A percentile compares a stretch with the other conserved stretches of the same genome.
Conservation (phyloP, 1,140 invertebrate species). For the Drosophila quadrilineata region DNA sequence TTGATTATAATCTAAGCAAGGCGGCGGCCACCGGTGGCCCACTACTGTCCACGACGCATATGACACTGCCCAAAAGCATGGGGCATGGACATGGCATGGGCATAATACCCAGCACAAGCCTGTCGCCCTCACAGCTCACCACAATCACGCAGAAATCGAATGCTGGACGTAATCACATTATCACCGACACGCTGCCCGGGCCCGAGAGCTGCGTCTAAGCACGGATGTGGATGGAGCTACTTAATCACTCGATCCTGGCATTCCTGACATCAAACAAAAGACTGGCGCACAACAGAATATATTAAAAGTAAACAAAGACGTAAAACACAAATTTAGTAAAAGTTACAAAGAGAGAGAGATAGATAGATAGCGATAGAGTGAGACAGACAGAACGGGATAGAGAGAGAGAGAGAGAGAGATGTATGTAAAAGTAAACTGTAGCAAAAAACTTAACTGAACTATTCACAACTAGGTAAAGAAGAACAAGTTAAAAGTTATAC, state of each 20-base stretch:
- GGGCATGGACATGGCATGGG: conserved; percentile 45
- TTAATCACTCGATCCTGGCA: conserved; percentile 26
- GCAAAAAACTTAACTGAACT: conserved; percentile 11
- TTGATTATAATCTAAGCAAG: conserved; percentile 78
- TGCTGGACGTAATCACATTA: conserved; percentile 84
- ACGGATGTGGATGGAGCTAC: background rate
- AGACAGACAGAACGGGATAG: background rate
- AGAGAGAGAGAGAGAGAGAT: background rate
- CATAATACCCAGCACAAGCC: conserved; percentile 49
- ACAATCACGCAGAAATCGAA: conserved; percentile 78
- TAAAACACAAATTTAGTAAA: conserved; percentile 14
- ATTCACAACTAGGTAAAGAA: conserved; percentile 35
- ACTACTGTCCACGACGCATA: conserved; percentile 53
- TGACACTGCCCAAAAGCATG: conserved; percentile 73
- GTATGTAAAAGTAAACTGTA: background rate
- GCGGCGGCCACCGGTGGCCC: conserved; percentile 41
- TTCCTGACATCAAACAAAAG: conserved; percentile 70
- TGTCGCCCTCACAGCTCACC: conserved; percentile 60
- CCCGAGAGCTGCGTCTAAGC: conserved; percentile 89
- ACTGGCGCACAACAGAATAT: conserved; percentile 65
- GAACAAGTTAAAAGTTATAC: conserved; percentile 26
- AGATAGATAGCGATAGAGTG: background rate
- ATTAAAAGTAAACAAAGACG: conserved; percentile 13
- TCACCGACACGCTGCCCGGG: conserved; percentile 88
- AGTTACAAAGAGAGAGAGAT: background rate